A percentile compares a stretch with the other conserved stretches of the same genome.
Conservation (phyloP, 1,140 invertebrate genomes). For the Drosophila athabasca region DNA sequence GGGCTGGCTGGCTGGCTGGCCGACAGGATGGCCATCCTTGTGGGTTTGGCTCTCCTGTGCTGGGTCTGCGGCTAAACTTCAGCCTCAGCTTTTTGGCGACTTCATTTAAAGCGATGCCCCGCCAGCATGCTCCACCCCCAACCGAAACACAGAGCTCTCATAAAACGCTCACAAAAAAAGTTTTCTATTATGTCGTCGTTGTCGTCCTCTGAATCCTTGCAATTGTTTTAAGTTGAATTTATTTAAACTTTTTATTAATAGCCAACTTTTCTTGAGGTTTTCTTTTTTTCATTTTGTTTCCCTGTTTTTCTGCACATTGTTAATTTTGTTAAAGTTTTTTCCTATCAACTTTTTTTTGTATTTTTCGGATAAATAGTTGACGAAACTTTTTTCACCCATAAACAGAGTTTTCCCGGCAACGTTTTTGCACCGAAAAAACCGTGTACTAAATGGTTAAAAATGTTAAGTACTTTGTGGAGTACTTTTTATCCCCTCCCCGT, state of each 20-base stretch:
- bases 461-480: conserved; percentile 31
- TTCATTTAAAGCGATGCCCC: conserved; percentile 63
- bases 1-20: too few relatives aligned
- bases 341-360: conserved; percentile 53
- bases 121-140: not conserved
- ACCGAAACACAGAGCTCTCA: conserved; percentile 8
- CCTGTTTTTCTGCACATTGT: conserved; percentile 47
- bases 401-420: not conserved
- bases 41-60: conserved; percentile 5
- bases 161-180: conserved; percentile 45
- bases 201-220: conserved; percentile 50
- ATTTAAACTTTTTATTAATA: conserved; percentile 65
- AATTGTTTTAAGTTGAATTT: conserved; percentile 78
- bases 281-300: conserved; percentile 47
- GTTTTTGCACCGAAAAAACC: too few relatives aligned
- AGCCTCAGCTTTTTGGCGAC: conserved; percentile 51
- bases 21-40: conserved; percentile 18
- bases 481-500: conserved; percentile 14
- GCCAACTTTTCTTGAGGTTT: conserved; percentile 41
- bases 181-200: conserved; percentile 51
- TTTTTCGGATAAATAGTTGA: conserved; percentile 41
- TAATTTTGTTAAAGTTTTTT: conserved; percentile 69
- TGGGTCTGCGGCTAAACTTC: conserved; percentile 26
- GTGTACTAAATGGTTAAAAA: conserved; percentile 11
- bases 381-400: conserved; percentile 24